Evolutionary conservation across 1,140 invertebrate genomes (phyloP).

Genomic region (Gryllus bimaculatus): DNA sequence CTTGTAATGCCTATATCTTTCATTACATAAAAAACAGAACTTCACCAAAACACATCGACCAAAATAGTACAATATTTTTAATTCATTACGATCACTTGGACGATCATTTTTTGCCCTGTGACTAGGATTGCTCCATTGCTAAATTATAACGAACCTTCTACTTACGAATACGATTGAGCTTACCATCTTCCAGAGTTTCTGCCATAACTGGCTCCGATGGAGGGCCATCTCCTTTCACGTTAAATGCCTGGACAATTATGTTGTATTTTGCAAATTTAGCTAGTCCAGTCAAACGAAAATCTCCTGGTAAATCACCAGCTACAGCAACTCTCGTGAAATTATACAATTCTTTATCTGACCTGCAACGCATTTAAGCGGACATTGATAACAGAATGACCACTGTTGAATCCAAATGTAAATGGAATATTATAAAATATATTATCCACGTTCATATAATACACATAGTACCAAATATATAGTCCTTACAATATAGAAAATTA

Average conservation of each 20-base stretch:
- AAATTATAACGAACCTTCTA: too few species aligned
- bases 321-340: constrained; percentile 41
- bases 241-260: constrained; percentile 68
- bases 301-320: constrained; percentile 39
- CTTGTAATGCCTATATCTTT: too few species aligned
- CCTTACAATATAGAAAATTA: too few species aligned
- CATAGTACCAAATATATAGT: too few species aligned
- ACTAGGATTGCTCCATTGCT: too few species aligned
- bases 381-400: constrained; percentile 7
- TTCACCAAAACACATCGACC: too few species aligned
- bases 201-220: constrained; percentile 53
- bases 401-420: not conserved
- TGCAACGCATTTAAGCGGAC: constrained; percentile 23
- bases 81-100: too few species aligned
- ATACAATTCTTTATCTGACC: constrained; percentile 32
- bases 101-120: too few species aligned
- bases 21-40: too few species aligned
- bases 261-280: constrained; percentile 71
- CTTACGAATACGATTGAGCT: constrained; percentile 18
- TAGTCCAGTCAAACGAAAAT: constrained; percentile 51
- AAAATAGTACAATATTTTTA: too few species aligned
- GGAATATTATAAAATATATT: not conserved
- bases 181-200: constrained; percentile 71
- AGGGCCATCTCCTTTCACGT: constrained; percentile 67
- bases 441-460: not conserved